Percentiles rank a stretch among this genome's conserved stretches.
Conservation (phyloP, 1,140 invertebrate species). For the Agrypnia vestita region DNA sequence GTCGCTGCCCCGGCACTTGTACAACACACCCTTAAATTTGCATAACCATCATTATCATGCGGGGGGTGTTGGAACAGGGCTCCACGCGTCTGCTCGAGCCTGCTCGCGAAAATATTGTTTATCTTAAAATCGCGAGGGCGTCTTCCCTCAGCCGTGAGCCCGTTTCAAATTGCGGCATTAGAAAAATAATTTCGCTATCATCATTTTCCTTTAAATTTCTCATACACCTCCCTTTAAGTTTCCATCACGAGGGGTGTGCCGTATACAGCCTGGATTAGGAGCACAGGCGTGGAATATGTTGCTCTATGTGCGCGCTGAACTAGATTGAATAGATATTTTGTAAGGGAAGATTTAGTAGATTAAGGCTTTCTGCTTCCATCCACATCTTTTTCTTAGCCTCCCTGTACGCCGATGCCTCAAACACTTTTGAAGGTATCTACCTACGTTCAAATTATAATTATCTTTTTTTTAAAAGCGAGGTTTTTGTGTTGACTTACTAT, state of each 20-base stretch:
- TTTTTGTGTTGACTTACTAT: too few species aligned
- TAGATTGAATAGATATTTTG: too few species aligned
- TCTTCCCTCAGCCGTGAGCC: constrained; percentile 19
- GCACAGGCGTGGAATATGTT: too few species aligned
- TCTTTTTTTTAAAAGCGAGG: too few species aligned
- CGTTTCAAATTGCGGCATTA: constrained; percentile 43
- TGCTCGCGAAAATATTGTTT: constrained; percentile 23
- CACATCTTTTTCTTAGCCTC: too few species aligned
- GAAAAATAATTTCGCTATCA: constrained; percentile 38
- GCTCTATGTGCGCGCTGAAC: too few species aligned
- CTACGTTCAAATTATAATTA: too few species aligned
- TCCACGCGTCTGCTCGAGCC: neutral
- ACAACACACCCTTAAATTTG: constrained; percentile 28
- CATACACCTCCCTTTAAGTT: too few species aligned
- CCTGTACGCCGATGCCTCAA: too few species aligned
- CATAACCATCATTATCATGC: constrained; percentile 25
- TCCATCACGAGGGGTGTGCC: constrained; percentile 1
- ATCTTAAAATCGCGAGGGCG: constrained; percentile 29
- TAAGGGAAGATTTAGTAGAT: too few species aligned
- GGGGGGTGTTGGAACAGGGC: neutral
- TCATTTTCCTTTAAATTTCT: constrained; percentile 31
- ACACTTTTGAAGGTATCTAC: too few species aligned
- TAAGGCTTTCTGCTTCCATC: too few species aligned
- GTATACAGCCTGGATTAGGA: neutral
- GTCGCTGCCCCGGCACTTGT: neutral